Percentiles rank a stretch among this genome's conserved stretches.
Conservation (phyloP, 2,797 vertebrate species). For the Sebastes hubbsi region DNA sequence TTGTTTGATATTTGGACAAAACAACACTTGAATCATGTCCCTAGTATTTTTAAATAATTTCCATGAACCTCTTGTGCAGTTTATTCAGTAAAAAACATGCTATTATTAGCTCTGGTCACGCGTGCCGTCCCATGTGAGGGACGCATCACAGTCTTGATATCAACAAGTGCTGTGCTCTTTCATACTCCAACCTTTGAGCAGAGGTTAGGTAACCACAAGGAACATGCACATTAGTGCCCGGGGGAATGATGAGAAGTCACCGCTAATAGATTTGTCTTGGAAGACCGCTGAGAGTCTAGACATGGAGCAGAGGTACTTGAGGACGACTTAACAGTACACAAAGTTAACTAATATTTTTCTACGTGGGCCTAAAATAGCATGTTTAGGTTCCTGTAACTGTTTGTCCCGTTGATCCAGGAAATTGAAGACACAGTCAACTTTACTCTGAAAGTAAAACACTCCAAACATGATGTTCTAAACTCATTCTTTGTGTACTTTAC, state of each 20-base stretch:
- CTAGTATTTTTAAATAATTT: constrained; percentile 32
- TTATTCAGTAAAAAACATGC: constrained; percentile 44
- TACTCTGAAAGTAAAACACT: background rate
- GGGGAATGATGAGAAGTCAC: constrained; percentile 20
- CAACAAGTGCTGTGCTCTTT: constrained; percentile 21
- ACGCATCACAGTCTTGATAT: constrained; percentile 6
- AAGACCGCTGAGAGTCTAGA: background rate
- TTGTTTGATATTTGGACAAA: constrained; percentile 7
- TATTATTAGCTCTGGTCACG: constrained; percentile 49
- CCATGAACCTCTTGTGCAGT: constrained; percentile 16
- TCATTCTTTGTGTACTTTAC: background rate
- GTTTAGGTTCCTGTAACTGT: constrained; percentile 41
- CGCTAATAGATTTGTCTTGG: constrained; percentile 23
- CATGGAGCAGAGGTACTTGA: constrained; percentile 16
- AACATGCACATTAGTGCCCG: constrained; percentile 7
- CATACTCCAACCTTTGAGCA: constrained; percentile 4
- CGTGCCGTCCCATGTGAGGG: background rate
- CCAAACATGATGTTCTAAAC: constrained; percentile 11
- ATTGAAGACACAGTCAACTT: background rate
- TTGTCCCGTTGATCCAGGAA: constrained; percentile 47
- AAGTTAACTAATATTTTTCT: constrained; percentile 34
- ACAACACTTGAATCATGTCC: constrained; percentile 8
- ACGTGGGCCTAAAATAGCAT: constrained; percentile 12
- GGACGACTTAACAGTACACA: background rate
- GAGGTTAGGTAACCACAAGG: constrained; percentile 12